Evolutionary conservation across 2,113 vertebrate species (phyloP), one percentile per base, ranked within the genome.

Genomic region (Platichthys flesus): DNA sequence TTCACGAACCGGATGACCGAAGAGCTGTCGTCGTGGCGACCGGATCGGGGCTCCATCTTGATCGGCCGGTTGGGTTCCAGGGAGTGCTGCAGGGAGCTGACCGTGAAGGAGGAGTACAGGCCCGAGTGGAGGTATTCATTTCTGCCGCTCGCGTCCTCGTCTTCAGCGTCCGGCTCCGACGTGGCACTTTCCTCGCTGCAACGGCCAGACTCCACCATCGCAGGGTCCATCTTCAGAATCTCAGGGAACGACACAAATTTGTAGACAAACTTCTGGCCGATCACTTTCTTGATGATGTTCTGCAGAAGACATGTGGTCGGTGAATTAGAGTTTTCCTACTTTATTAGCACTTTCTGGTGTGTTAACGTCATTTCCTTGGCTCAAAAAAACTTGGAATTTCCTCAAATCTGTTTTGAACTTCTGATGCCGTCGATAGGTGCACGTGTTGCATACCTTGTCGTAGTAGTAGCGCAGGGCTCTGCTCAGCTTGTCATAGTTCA

Each of bases 281-380:
- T 97, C 86, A 98, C 97, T 92, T 98, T 98, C 93, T 96, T 97
- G 93, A 98, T 97, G 91, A 98, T 98, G 86, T 98, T 98, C 97
- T 98, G 93, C 89, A 73, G 20, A 59, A 24, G 13, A 63, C 20
- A 64, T 0, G 37, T 54, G 9, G 24, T 1, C 0, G 8, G 20
- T 8, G 7, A 69, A 10, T 56, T 16, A 14, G 8, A 45, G 2
- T 21, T 20, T 64, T 42, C 3, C 24, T 35, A 20, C 18, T 28
- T 35, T n/a, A 31, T 57, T 24, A 9, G 18, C 26, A 63, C 37
- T 12, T 13, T 42, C 0, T 37, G 9, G 9, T 37, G 1, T 9
- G 35, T 37, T 42, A 15, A 20, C 26, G 21, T 59, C 5, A 42
- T n/a, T 20, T 52, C 15, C 20, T 20, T 54, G 55, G 52, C 62